A percentile compares a stretch with the other conserved stretches of the same genome.
These are phyloP conservation scores for Aethina tumida DNA, from an alignment of 1,140 invertebrate genomes.

Conservation along the genomic window DNA sequence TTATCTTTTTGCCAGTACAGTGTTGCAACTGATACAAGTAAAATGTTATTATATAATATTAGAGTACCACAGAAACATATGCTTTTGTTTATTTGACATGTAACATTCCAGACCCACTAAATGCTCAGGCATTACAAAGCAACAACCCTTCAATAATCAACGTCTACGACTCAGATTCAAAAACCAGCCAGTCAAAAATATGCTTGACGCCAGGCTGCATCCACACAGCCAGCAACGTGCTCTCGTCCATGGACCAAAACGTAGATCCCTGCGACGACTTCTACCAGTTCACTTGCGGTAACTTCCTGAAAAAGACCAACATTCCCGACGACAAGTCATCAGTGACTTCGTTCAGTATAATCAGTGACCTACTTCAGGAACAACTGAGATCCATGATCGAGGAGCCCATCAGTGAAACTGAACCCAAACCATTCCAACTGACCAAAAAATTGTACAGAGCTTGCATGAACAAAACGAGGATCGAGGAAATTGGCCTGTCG, in stretches of 20 bases:
- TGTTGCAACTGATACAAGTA: not conserved
- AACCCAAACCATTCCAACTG: constrained; percentile 62
- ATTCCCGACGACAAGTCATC: constrained; percentile 74
- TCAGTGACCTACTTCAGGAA: constrained; percentile 69
- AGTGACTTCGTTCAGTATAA: constrained; percentile 69
- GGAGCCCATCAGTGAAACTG: constrained; percentile 49
- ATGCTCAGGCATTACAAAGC: constrained; percentile 35
- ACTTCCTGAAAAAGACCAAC: constrained; percentile 58
- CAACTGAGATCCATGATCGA: constrained; percentile 68
- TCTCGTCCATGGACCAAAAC: constrained; percentile 59
- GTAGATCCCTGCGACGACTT: constrained; percentile 87
- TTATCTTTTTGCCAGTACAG: constrained; percentile 1
- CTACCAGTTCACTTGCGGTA: constrained; percentile 74
- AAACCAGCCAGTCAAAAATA: constrained; percentile 29
- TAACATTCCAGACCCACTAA: constrained; percentile 32
- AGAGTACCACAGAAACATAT: too few relatives aligned
- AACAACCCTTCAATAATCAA: constrained; percentile 20
- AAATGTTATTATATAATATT: not conserved
- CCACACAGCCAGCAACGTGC: constrained; percentile 52
- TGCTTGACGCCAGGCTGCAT: constrained; percentile 57
- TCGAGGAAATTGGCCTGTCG: constrained; percentile 60
- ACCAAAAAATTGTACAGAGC: constrained; percentile 70
- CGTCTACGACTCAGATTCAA: constrained; percentile 11
- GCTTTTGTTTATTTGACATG: too few relatives aligned
- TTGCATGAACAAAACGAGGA: constrained; percentile 74